A percentile compares a stretch with the other conserved stretches of the same genome.
These are phyloP conservation scores for Elephas maximus DNA, from an alignment of 2,113 vertebrate genomes.

Conservation along the genomic window DNA sequence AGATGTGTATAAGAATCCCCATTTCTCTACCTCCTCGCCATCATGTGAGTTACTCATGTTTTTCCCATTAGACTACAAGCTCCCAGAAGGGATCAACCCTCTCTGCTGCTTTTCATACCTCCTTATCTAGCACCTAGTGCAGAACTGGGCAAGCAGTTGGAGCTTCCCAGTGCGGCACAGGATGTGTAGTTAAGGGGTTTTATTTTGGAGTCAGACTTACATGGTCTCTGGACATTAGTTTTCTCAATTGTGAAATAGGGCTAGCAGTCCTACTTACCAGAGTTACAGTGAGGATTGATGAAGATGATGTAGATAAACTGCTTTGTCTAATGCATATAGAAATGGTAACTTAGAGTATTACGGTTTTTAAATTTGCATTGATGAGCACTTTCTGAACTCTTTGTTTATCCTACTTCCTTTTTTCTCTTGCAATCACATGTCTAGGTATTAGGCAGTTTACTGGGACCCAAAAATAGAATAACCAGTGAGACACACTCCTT, in stretches of 20 bases:
- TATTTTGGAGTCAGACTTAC: background rate
- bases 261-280: rapidly evolving
- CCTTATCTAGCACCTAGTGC: background rate
- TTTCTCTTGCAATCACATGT: background rate
- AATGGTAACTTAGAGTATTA: background rate
- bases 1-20: background rate
- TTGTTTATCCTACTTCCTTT: no score
- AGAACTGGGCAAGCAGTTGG: background rate
- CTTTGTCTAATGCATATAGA: background rate
- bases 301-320: no score
- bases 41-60: no score
- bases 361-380: background rate
- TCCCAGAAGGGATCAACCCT: background rate
- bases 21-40: rapidly evolving
- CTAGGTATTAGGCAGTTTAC: background rate
- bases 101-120: background rate
- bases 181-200: background rate
- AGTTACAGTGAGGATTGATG: background rate
- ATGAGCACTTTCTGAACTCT: background rate
- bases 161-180: background rate
- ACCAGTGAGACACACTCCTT: background rate
- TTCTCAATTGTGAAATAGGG: background rate
- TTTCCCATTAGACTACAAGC: background rate
- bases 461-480: background rate
- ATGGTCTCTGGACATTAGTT: background rate